Evolutionary conservation across 2,888 invertebrate genomes (phyloP).

Genomic region (Ormyrus pomaceus): DNA sequence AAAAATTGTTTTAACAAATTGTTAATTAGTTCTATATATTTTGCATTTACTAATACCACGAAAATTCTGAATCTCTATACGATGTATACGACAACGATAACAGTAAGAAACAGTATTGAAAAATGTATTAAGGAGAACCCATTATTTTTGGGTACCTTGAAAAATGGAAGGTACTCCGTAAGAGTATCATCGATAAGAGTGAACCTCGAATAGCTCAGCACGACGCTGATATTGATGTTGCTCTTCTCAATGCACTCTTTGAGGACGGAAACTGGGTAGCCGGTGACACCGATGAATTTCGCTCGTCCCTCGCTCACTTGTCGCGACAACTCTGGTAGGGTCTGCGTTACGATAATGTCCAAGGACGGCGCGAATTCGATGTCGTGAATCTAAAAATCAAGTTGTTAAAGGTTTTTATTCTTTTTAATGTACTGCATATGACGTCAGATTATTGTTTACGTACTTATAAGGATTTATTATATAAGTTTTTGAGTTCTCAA

Average conservation of each 20-base stretch:
- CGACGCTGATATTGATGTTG: slow-evolving; percentile 81
- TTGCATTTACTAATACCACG: not conserved
- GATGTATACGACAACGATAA: not conserved
- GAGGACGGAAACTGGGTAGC: slow-evolving; percentile 87
- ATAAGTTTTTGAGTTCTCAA: too few species aligned
- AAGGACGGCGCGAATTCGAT: slow-evolving; percentile 89
- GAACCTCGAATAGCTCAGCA: slow-evolving; percentile 88
- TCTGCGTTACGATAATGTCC: slow-evolving; percentile 88
- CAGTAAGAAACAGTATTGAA: not conserved
- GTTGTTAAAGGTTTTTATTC: too few species aligned
- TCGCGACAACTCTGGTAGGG: slow-evolving; percentile 87
- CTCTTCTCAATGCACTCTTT: slow-evolving; percentile 84
- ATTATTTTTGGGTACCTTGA: slow-evolving; percentile 79
- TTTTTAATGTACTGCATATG: too few species aligned
- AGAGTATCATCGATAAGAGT: slow-evolving; percentile 89
- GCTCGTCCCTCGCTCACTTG: slow-evolving; percentile 85
- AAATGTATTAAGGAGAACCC: too few species aligned
- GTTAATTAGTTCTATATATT: slow-evolving; percentile 3
- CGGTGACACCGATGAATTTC: slow-evolving; percentile 90
- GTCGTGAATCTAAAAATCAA: slow-evolving; percentile 87
- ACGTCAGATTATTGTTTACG: too few species aligned
- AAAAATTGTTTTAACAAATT: not conserved
- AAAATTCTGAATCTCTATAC: not conserved
- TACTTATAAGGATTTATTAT: too few species aligned
- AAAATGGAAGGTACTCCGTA: slow-evolving; percentile 83